Conservation (phyloP, 2,888 invertebrate species). For the Andrena minutula region DNA sequence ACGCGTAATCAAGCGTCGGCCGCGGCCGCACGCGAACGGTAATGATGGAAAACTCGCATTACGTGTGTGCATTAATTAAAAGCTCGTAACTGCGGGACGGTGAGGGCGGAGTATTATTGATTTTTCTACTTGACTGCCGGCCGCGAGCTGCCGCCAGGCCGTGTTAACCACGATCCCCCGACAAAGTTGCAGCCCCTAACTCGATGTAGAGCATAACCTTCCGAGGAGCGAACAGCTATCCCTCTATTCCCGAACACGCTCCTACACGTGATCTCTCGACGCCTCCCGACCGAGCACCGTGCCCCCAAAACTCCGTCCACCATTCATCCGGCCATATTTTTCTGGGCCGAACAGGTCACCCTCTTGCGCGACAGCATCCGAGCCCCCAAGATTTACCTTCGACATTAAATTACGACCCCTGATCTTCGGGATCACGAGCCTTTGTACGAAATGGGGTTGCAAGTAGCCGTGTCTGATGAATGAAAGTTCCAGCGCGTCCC, state of each 20-base stretch:
- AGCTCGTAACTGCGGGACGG: slow-evolving; percentile 19
- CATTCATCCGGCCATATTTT: slow-evolving; percentile 64
- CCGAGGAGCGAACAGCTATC: slow-evolving; percentile 24
- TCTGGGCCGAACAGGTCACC: slow-evolving; percentile 55
- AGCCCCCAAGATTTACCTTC: slow-evolving; percentile 64
- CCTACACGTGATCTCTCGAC: slow-evolving; percentile 40
- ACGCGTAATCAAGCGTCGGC: slow-evolving; percentile 35
- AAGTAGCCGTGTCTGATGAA: slow-evolving; percentile 26
- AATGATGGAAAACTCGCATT: slow-evolving; percentile 51
- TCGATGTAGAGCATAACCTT: slow-evolving; percentile 31
- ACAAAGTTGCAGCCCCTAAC: slow-evolving; percentile 59
- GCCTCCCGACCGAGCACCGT: not conserved
- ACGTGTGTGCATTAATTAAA: slow-evolving; percentile 64
- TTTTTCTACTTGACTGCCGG: slow-evolving; percentile 65
- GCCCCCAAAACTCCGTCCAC: slow-evolving; percentile 43
- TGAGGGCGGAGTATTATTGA: slow-evolving; percentile 58
- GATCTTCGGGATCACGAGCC: slow-evolving; percentile 66
- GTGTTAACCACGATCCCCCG: slow-evolving; percentile 39
- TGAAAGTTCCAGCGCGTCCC: slow-evolving; percentile 1
- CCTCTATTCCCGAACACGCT: slow-evolving; percentile 36
- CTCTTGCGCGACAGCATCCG: slow-evolving; percentile 48
- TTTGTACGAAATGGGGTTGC: slow-evolving; percentile 24
- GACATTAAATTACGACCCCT: slow-evolving; percentile 67
- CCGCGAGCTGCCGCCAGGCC: slow-evolving; percentile 46
- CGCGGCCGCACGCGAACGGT: slow-evolving; percentile 32